Evolutionary conservation across 2,797 vertebrate genomes (phyloP), one percentile per base, ranked within the genome.

Genomic region (Pagetopsis macropterus): DNA sequence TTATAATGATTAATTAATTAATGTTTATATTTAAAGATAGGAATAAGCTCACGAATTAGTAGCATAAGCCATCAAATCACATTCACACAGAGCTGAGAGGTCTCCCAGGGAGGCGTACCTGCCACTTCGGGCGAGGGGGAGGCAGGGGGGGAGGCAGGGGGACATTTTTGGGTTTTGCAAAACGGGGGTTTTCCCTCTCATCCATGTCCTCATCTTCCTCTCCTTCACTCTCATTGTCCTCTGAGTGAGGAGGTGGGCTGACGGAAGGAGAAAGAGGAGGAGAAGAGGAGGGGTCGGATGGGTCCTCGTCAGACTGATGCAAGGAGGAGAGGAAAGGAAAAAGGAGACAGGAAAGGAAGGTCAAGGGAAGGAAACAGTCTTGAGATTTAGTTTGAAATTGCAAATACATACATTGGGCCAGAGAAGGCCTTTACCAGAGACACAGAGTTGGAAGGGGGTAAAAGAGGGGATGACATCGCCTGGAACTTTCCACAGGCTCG

Each of bases 121-220:
- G 96, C 95, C 96, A 96, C 92, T 95, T 97, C 37, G 94, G 91
- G 51, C 72, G 88, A 65, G 56, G 21, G 9, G 70, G 70, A 65
- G 80, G 68, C 59, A 64, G 76, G 82, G 85, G 89, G 65, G 94
- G 83, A 90, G 93, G 86, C 84, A 93, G 84, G 1, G 71, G 78
- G 74, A 61, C 79, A 55, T 93, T 90, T 88, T 93, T 89, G 43
- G 94, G 94, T 82, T 96, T 96, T 86, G 95, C 94, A 93, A 97
- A 97, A 85, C 91, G 94, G 68, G 94, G 95, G 89, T 96, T 96
- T 79, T 94, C 92, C 70, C 84, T 83, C 91, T 87, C 86, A 41
- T 92, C 76, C 43, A 6, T n/a, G 5, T 75, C 63, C 16, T 65
- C 58, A 90, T 87, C 85, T 40, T 91, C 72, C 8, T 70, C 73